phyloP scores from a whole-genome alignment of 2,888 invertebrate genomes.

The Dendrolimus houi region DNA sequence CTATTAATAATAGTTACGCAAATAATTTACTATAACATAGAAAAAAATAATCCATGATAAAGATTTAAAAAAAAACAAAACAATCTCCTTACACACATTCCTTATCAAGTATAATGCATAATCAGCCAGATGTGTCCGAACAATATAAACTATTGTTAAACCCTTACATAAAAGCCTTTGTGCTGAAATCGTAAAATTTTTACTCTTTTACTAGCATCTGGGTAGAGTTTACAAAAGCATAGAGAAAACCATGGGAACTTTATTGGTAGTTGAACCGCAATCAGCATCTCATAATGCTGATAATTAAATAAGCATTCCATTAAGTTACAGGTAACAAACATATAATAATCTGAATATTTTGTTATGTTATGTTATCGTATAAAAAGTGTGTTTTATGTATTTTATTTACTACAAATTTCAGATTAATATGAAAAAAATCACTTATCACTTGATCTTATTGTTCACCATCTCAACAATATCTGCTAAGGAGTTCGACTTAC shows the following conservation, averaged over 20 bases:
- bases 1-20: no score
- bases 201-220: background rate
- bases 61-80: no score
- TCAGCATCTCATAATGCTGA: background rate
- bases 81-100: background rate
- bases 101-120: background rate
- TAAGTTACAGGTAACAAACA: no score
- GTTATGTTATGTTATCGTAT: no score
- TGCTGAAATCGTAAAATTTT: background rate
- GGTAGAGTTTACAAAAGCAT: background rate
- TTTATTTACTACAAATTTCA: slow-evolving; percentile 14
- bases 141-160: background rate
- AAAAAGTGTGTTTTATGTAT: no score
- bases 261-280: background rate
- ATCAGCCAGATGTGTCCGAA: background rate
- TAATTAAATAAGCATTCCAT: no score
- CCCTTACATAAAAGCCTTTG: background rate
- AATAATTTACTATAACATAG: no score
- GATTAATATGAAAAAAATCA: slow-evolving; percentile 26
- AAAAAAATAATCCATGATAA: no score
- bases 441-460: slow-evolving; percentile 16
- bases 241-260: background rate
- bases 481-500: slow-evolving; percentile 39
- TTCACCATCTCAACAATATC: slow-evolving; percentile 13
- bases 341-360: no score